These are phyloP conservation scores for Leptinotarsa juncta DNA, from an alignment of 2,888 invertebrate genomes.

Conservation along the genomic window DNA sequence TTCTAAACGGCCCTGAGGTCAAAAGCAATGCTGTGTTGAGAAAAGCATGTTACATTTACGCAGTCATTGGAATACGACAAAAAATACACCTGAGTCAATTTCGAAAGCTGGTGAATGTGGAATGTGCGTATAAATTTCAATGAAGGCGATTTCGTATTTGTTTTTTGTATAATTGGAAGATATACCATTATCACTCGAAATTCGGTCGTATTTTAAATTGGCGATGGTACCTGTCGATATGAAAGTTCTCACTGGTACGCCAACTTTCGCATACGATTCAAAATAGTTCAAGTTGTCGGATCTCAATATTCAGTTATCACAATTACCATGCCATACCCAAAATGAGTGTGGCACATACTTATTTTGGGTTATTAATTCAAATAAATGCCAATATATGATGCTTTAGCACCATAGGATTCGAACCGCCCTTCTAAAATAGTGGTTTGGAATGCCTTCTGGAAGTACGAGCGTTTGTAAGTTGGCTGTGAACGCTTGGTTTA, in stretches of 20 bases:
- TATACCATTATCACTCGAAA: background rate
- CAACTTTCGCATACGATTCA: no score
- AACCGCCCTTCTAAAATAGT: no score
- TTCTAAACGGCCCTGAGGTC: constrained; percentile 26
- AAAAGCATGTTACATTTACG: constrained; percentile 23
- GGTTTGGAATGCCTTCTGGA: no score
- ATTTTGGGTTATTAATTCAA: no score
- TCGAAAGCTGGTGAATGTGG: constrained; percentile 17
- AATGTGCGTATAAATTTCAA: constrained; percentile 12
- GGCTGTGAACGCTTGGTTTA: no score
- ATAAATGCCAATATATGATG: no score
- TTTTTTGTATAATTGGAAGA: background rate
- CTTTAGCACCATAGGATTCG: no score
- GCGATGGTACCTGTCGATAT: background rate
- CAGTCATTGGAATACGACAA: constrained; percentile 21
- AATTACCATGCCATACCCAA: no score
- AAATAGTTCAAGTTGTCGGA: no score
- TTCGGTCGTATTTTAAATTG: background rate
- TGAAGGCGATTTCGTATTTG: background rate
- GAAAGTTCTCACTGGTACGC: background rate
- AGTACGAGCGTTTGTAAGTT: no score
- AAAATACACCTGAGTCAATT: constrained; percentile 11
- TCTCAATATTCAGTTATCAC: no score
- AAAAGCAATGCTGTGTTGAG: constrained; percentile 22
- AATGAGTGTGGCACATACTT: no score